These are phyloP conservation scores for Nemotelus nigrinus DNA, from an alignment of 2,888 invertebrate genomes.

Conservation along the genomic window DNA sequence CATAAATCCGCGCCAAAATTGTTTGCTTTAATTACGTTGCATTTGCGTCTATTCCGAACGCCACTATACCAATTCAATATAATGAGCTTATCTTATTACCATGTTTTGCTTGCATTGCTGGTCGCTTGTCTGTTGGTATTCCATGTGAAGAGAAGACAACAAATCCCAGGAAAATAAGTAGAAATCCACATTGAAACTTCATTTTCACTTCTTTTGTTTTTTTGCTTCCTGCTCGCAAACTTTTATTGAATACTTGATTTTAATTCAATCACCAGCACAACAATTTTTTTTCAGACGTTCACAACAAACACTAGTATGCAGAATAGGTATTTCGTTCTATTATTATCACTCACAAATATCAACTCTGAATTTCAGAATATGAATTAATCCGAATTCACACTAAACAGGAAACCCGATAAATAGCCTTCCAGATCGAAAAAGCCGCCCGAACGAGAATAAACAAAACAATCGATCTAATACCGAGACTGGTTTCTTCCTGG, in stretches of 20 bases:
- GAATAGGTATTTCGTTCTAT: not conserved
- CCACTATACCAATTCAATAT: too few species aligned
- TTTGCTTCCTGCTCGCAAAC: not conserved
- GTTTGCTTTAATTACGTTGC: too few species aligned
- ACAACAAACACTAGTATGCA: too few species aligned
- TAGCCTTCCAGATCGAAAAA: too few species aligned
- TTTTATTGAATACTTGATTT: too few species aligned
- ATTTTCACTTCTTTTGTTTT: slow-evolving; percentile 21
- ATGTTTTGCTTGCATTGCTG: slow-evolving; percentile 3
- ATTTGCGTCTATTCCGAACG: too few species aligned
- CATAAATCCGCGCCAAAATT: too few species aligned
- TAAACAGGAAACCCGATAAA: not conserved
- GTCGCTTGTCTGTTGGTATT: slow-evolving; percentile 33
- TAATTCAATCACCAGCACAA: too few species aligned
- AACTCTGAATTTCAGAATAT: not conserved
- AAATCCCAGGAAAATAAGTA: slow-evolving; percentile 35
- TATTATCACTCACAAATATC: slow-evolving; percentile 9
- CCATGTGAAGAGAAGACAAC: slow-evolving; percentile 12
- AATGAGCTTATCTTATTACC: not conserved
- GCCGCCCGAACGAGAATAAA: too few species aligned
- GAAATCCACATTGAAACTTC: slow-evolving; percentile 30
- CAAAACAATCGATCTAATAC: not conserved
- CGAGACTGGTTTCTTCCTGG: slow-evolving; percentile 22
- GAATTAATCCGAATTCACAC: not conserved
- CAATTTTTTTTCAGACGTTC: too few species aligned